Evolutionary conservation across 1,140 invertebrate species (phyloP).

Genomic region (Lamellibrachia luymesi): DNA sequence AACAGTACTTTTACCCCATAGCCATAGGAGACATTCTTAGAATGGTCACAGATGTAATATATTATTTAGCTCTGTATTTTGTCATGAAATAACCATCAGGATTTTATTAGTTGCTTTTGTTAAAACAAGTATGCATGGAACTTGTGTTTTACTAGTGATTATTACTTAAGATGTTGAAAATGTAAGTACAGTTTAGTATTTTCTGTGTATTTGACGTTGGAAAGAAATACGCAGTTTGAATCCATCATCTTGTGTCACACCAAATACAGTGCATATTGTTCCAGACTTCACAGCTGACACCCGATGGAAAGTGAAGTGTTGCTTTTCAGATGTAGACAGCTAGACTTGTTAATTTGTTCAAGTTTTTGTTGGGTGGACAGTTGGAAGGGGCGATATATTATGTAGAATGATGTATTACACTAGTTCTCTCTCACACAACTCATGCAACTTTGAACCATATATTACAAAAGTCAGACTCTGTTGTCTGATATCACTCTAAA

Average conservation of each 20-base stretch:
- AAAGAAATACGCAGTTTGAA: background rate
- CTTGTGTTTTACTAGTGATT: background rate
- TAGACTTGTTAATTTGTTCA: background rate
- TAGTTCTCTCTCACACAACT: background rate
- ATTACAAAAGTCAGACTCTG: background rate
- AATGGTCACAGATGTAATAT: background rate
- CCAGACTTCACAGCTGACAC: background rate
- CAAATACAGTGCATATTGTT: background rate
- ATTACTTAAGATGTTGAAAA: background rate
- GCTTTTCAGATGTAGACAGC: background rate
- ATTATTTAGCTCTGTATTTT: background rate
- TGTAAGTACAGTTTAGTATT: background rate
- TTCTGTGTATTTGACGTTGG: background rate
- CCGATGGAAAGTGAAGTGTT: background rate
- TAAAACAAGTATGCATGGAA: background rate
- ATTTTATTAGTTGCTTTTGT: background rate
- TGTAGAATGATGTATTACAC: background rate
- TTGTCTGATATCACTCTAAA: background rate
- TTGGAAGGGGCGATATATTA: background rate
- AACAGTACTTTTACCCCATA: background rate
- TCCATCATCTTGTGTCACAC: background rate
- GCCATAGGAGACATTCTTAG: background rate
- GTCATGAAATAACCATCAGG: background rate
- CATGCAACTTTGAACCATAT: background rate
- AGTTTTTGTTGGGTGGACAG: background rate